phyloP scores from a whole-genome alignment of 2,797 vertebrate species.

The Chiroxiphia lanceolata region DNA sequence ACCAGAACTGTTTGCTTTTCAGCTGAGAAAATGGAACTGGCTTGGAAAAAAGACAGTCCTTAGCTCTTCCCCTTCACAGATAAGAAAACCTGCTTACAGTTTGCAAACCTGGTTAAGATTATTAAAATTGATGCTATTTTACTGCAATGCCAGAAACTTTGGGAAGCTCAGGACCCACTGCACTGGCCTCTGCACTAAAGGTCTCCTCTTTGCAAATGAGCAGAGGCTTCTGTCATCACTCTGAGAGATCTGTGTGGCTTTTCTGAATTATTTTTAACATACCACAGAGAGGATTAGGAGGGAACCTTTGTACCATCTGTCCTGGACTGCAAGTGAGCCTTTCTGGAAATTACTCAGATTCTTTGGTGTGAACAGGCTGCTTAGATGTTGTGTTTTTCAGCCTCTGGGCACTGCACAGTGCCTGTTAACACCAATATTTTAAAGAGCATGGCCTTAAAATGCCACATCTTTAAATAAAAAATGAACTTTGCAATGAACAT shows the following conservation, averaged over 20 bases:
- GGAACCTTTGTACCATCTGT: background rate
- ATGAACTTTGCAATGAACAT: background rate
- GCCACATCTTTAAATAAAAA: background rate
- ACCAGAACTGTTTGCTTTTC: background rate
- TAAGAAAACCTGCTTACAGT: background rate
- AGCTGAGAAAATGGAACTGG: background rate
- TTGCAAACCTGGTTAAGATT: background rate
- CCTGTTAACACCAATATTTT: background rate
- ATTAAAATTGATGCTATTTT: background rate
- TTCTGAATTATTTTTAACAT: background rate
- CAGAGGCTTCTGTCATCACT: rapidly evolving
- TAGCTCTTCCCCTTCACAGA: background rate
- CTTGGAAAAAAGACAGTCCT: background rate
- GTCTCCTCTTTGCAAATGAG: background rate
- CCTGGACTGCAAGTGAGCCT: background rate
- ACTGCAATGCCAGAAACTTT: background rate
- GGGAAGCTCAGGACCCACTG: background rate
- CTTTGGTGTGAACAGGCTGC: background rate
- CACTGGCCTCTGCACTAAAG: background rate
- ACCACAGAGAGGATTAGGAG: background rate
- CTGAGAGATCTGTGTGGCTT: background rate
- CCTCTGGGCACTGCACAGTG: background rate
- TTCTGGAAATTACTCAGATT: background rate
- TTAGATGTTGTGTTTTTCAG: background rate
- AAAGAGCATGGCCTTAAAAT: background rate